Conservation (phyloP, 2,113 vertebrate genomes). For the Cavia aperea region DNA sequence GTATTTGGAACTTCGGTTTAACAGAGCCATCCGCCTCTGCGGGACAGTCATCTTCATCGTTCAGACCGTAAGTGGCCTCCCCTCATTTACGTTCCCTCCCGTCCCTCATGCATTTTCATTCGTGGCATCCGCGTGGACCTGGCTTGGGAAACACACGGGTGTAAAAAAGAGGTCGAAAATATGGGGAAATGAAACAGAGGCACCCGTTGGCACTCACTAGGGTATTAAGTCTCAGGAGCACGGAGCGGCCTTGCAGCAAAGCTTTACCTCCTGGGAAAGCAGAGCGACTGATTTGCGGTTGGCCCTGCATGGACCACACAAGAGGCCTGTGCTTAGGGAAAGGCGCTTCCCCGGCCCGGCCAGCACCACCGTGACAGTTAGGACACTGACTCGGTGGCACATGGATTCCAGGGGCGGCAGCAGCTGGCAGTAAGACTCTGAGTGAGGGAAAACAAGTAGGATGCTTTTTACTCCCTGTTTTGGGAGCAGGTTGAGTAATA, state of each 20-base stretch:
- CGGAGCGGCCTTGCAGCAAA: neutral
- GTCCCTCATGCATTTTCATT: neutral
- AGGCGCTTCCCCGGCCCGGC: neutral
- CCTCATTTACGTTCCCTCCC: conserved; percentile 11
- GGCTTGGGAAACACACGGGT: neutral
- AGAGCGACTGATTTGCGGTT: neutral
- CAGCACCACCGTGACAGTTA: neutral
- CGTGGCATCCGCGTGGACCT: neutral
- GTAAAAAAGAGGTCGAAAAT: neutral
- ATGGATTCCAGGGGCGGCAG: neutral
- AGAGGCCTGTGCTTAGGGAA: neutral
- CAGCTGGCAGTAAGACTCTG: neutral
- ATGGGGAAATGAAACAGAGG: conserved; percentile 19
- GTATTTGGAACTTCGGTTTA: conserved; percentile 89
- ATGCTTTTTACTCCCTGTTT: neutral
- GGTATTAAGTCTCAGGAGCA: neutral
- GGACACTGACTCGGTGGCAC: neutral
- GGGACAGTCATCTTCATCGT: conserved; percentile 84
- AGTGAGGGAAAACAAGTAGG: neutral
- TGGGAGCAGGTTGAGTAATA: neutral
- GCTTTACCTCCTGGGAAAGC: conserved; percentile 5
- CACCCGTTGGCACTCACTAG: neutral
- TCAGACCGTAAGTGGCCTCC: conserved; percentile 82
- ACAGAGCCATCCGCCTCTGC: conserved; percentile 79
- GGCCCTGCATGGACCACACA: neutral